Percentiles rank a stretch among this genome's conserved stretches.
Conservation (phyloP, 2,888 invertebrate genomes). For the Meta bourneti region DNA sequence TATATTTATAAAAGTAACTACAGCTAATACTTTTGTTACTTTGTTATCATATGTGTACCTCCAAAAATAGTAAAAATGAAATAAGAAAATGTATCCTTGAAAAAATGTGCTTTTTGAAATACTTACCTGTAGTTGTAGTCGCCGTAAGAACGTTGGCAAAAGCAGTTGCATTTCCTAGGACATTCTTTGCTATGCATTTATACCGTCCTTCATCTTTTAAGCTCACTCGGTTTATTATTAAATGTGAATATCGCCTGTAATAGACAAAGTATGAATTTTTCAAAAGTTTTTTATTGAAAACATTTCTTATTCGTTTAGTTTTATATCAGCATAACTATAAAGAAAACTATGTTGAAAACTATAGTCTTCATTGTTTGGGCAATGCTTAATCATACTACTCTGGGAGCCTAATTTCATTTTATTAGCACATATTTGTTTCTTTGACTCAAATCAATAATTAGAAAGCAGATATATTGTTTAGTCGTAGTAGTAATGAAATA, state of each 20-base stretch:
- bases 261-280: neutral
- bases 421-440: no score
- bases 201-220: conserved; percentile 89
- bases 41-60: neutral
- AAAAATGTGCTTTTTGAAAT: neutral
- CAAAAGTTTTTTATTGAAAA: no score
- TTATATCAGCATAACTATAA: no score
- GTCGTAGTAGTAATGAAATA: no score
- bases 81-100: neutral
- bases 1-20: neutral
- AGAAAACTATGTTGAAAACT: no score
- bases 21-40: neutral
- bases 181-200: conserved; percentile 90
- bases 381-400: no score
- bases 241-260: conserved; percentile 90
- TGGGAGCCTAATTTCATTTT: no score
- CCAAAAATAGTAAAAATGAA: neutral
- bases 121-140: conserved; percentile 61
- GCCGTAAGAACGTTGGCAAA: conserved; percentile 79
- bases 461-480: no score
- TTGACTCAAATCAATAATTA: no score
- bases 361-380: no score
- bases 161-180: conserved; percentile 84
- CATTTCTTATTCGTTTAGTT: no score
- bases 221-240: conserved; percentile 88